Base-by-base conservation (phyloP, 2,113 vertebrate species). In the Odobenus rosmarus region DNA sequence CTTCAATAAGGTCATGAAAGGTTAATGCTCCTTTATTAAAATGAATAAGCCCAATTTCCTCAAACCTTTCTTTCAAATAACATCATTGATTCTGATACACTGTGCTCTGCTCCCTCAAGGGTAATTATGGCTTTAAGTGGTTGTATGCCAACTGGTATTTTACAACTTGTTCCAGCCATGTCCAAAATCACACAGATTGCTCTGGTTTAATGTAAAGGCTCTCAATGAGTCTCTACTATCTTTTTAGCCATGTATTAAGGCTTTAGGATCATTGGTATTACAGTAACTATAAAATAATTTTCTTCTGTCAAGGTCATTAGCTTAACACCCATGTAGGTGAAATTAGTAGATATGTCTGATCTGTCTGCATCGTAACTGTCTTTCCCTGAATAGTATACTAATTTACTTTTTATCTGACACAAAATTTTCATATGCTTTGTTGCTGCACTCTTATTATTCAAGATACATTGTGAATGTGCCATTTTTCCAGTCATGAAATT, bases 11-110 rank as follows among this genome's bases (percentile, higher is more conserved):
- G 77, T 97, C 62, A 88, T 36, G 83, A 88, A 96, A 95, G 88
- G 83, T 81, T 98, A 98, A 96, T 84, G 46, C 24, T 96, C 42
- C 51, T 97, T 96, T 97, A 97, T 96, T 96, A 97, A 95, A 96
- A 98, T 94, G 97, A 98, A 97, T 97, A 95, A 95, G 84, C 31
- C 49, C 77, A 79, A 97, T 97, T 97, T 97, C 93, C 59, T 74
- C 85, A 59, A 79, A 95, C 36, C 97, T 96, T 96, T 90, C 91
- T 91, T 46, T 92, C 71, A 95, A 69, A 92, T 86, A 97, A 95
- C 21, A 93, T 95, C 76, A 94, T 95, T 97, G 97, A 95, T 98
- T 97, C 88, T 90, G 62, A 94, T 96, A 93, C 11, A 71, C 57
- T 39, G 18, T 88, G 57, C 62, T 94, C 24, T 88, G 23, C 42